A percentile compares a stretch with the other conserved stretches of the same genome.
Evolutionary conservation across 2,113 vertebrate genomes (phyloP).

Genomic region (Delphinapterus leucas): DNA sequence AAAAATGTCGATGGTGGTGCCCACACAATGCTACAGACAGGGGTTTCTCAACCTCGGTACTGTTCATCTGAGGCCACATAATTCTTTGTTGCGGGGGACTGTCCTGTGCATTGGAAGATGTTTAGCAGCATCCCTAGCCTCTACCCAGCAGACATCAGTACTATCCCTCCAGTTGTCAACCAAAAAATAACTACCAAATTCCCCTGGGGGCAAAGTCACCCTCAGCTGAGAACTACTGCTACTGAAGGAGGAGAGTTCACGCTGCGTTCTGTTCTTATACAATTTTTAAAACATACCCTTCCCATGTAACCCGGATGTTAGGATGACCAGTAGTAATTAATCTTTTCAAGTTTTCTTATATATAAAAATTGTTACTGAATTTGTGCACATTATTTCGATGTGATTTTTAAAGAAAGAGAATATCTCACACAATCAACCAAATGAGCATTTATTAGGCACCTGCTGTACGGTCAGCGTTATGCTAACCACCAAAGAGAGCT

Average conservation of each 20-base stretch:
- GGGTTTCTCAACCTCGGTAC: background rate
- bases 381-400: background rate
- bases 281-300: background rate
- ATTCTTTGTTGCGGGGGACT: background rate
- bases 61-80: background rate
- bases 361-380: background rate
- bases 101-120: background rate
- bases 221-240: background rate
- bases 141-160: background rate
- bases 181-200: background rate
- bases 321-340: background rate
- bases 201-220: background rate
- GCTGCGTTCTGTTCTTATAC: background rate
- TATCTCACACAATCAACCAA: background rate
- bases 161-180: background rate
- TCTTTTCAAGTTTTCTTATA: background rate
- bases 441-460: background rate
- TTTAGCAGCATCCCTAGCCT: background rate
- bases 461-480: background rate
- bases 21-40: background rate
- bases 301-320: background rate
- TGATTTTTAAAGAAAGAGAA: background rate
- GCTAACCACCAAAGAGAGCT: background rate
- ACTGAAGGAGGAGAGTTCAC: background rate
- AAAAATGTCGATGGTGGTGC: background rate